Percentiles rank a stretch among this genome's conserved stretches.
Conservation (phyloP, 1,140 invertebrate genomes). For the Leucophenga varia region DNA sequence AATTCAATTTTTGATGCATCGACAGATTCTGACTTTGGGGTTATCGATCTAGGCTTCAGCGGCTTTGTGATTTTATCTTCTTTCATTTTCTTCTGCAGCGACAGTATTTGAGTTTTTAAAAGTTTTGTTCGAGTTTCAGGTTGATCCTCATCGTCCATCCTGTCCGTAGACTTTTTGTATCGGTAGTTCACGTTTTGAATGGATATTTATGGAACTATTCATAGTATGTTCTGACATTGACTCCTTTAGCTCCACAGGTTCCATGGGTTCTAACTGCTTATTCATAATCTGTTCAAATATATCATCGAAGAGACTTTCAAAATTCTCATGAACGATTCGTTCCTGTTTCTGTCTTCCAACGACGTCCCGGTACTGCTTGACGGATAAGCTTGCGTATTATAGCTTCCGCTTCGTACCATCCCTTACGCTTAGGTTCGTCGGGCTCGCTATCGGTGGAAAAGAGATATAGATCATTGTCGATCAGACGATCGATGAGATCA, state of each 20-base stretch:
- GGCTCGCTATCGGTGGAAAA: constrained; percentile 39
- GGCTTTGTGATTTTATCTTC: constrained; percentile 19
- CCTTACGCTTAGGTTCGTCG: constrained; percentile 10
- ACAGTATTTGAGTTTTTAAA: no score
- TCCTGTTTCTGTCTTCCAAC: constrained; percentile 36
- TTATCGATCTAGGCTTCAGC: no score
- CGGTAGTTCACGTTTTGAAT: no score
- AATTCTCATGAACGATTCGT: constrained; percentile 26
- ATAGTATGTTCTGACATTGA: no score
- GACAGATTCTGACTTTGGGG: no score
- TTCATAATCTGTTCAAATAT: constrained; percentile 17
- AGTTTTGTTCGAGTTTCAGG: no score
- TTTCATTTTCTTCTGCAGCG: no score
- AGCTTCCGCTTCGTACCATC: constrained; percentile 10
- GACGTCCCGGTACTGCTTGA: constrained; percentile 33
- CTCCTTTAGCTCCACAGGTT: no score
- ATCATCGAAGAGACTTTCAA: constrained; percentile 27
- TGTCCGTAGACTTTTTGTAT: constrained; percentile 15
- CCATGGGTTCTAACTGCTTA: constrained; percentile 14
- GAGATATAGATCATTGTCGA: constrained; percentile 39
- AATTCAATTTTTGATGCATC: no score
- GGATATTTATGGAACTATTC: no score
- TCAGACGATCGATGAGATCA: constrained; percentile 38
- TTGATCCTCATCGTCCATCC: no score
- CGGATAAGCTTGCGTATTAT: constrained; percentile 40